Conservation (phyloP, 2,888 invertebrate genomes). For the Aproaerema taeniolella region DNA sequence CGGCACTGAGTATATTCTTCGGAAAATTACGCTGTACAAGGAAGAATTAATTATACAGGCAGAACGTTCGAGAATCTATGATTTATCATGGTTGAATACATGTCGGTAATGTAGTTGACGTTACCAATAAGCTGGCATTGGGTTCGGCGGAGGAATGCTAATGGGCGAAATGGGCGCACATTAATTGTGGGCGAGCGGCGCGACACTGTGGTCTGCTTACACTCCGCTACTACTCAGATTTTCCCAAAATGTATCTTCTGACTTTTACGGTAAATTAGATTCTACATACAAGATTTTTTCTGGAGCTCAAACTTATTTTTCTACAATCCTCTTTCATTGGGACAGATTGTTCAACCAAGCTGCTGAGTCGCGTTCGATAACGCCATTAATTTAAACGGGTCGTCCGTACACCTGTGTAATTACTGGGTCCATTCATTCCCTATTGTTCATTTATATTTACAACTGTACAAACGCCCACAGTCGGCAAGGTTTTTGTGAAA, state of each 20-base stretch:
- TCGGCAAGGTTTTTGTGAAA: slow-evolving; percentile 34
- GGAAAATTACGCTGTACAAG: slow-evolving; percentile 35
- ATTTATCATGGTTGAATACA: slow-evolving; percentile 30
- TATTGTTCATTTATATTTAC: slow-evolving; percentile 51
- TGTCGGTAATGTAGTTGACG: slow-evolving; percentile 48
- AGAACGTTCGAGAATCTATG: slow-evolving; percentile 30
- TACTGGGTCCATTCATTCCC: slow-evolving; percentile 35
- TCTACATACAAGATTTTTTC: no score
- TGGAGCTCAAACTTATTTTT: no score
- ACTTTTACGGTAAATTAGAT: no score
- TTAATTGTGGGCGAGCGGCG: slow-evolving; percentile 38
- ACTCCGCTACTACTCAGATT: slow-evolving; percentile 24
- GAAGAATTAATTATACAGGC: slow-evolving; percentile 37
- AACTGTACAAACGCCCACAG: slow-evolving; percentile 40
- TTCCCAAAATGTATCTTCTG: no score
- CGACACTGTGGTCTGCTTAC: slow-evolving; percentile 27
- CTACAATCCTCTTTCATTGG: no score
- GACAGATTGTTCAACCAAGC: slow-evolving; percentile 28
- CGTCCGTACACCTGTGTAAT: slow-evolving; percentile 40
- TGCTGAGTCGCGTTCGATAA: slow-evolving; percentile 34
- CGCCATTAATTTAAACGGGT: slow-evolving; percentile 42
- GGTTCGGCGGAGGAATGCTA: slow-evolving; percentile 50
- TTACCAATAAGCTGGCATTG: slow-evolving; percentile 44
- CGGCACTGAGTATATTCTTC: slow-evolving; percentile 17
- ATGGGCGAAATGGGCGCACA: slow-evolving; percentile 49